Conservation (phyloP, 2,113 vertebrate genomes). For the Romanogobio albipinnatus region DNA sequence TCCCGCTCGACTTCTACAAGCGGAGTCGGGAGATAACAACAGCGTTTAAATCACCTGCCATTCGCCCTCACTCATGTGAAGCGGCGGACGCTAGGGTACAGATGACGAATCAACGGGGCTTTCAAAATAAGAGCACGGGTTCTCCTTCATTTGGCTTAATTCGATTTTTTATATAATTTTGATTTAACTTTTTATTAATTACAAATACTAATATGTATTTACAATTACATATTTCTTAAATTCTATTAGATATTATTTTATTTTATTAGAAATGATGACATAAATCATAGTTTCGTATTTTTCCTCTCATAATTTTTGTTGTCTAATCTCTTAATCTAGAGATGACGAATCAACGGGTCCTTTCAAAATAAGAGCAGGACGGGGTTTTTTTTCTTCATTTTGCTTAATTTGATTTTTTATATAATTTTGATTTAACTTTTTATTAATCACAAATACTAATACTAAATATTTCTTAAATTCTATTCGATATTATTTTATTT, state of each 20-base stretch:
- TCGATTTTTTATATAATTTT: background rate
- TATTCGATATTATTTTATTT: too few species aligned
- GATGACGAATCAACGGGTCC: background rate
- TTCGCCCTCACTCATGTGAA: background rate
- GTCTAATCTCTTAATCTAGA: too few species aligned
- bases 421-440: background rate
- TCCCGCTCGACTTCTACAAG: background rate
- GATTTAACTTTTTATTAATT: background rate
- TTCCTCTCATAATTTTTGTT: too few species aligned
- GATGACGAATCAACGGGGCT: background rate
- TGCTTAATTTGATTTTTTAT: background rate
- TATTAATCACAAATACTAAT: background rate
- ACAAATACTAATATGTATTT: background rate
- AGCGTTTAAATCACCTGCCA: background rate
- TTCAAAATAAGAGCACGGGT: conserved; percentile 33
- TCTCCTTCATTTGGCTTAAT: too few species aligned
- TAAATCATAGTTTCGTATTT: too few species aligned
- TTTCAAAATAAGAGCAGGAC: conserved; percentile 30
- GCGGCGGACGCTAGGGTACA: background rate
- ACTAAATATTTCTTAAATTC: background rate
- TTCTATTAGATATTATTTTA: too few species aligned
- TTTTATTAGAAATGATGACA: too few species aligned
- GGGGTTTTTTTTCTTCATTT: too few species aligned
- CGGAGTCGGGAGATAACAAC: background rate
- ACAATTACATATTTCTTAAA: too few species aligned